These are phyloP conservation scores for Oxytorus armatus DNA, from an alignment of 2,888 invertebrate species.

Conservation along the genomic window DNA sequence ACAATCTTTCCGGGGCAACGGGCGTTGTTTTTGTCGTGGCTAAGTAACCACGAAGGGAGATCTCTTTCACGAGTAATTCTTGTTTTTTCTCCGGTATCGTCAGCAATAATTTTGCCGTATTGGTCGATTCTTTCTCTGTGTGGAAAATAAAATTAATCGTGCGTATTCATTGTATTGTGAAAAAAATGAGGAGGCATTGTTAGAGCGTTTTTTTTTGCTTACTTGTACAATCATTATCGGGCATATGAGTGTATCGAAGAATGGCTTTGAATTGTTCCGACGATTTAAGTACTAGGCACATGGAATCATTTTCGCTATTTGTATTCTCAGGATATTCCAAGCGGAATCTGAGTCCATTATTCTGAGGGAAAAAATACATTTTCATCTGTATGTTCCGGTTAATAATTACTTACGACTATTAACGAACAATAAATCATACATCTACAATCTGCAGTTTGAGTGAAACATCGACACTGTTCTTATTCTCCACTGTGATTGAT, in stretches of 20 bases:
- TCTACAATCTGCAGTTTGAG: constrained; percentile 75
- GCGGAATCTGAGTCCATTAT: constrained; percentile 58
- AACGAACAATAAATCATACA: constrained; percentile 67
- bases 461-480: constrained; percentile 77
- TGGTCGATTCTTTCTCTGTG: constrained; percentile 39
- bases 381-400: background rate
- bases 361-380: constrained; percentile 63
- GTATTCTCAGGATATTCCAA: constrained; percentile 37
- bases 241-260: constrained; percentile 42
- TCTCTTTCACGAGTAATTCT: constrained; percentile 73
- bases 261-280: constrained; percentile 31
- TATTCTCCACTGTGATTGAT: constrained; percentile 78
- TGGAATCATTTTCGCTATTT: constrained; percentile 62
- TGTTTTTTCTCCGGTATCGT: constrained; percentile 66
- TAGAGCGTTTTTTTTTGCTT: background rate
- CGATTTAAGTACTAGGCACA: constrained; percentile 67
- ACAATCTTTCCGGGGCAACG: constrained; percentile 32
- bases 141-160: background rate
- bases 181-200: background rate
- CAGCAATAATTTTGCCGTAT: constrained; percentile 50
- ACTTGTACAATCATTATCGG: constrained; percentile 45
- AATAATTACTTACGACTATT: background rate
- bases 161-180: background rate
- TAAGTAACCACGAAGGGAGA: constrained; percentile 73
- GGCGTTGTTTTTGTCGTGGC: constrained; percentile 75